phyloP scores from a whole-genome alignment of 1,140 invertebrate genomes.

The Drosophila repleta region DNA sequence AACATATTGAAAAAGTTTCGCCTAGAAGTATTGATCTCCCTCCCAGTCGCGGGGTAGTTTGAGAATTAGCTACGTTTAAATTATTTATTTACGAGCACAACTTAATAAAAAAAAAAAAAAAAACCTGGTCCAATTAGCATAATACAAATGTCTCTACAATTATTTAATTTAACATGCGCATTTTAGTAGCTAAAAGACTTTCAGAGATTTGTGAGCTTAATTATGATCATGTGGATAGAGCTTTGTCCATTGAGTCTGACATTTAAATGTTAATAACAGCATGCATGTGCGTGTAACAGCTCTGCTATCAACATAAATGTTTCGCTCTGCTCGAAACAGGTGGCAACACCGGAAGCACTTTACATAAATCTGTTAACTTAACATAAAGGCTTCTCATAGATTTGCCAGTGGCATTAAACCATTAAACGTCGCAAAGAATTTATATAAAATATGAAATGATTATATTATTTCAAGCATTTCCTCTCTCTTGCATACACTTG shows the following conservation, averaged over 20 bases:
- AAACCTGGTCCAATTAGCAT: not conserved
- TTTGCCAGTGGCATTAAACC: no score
- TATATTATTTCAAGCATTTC: not conserved
- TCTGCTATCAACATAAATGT: not conserved
- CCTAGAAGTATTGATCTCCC: not conserved
- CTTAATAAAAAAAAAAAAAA: not conserved
- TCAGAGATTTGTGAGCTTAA: not conserved
- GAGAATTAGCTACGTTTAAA: not conserved
- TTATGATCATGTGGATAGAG: not conserved
- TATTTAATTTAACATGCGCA: slow-evolving; percentile 3
- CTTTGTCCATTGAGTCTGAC: not conserved
- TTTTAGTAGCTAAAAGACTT: not conserved
- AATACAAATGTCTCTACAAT: not conserved
- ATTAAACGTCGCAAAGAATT: no score
- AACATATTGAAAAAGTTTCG: slow-evolving; percentile 6
- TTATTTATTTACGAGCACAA: not conserved
- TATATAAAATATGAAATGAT: no score
- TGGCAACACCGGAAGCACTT: not conserved
- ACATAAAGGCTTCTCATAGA: no score
- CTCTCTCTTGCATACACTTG: not conserved
- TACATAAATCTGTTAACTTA: not conserved
- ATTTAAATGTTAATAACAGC: no score
- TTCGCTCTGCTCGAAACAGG: not conserved
- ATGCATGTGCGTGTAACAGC: no score
- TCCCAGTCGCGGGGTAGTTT: slow-evolving; percentile 4